Evolutionary conservation across 2,113 vertebrate genomes (phyloP).

Genomic region (Kryptolebias marmoratus): DNA sequence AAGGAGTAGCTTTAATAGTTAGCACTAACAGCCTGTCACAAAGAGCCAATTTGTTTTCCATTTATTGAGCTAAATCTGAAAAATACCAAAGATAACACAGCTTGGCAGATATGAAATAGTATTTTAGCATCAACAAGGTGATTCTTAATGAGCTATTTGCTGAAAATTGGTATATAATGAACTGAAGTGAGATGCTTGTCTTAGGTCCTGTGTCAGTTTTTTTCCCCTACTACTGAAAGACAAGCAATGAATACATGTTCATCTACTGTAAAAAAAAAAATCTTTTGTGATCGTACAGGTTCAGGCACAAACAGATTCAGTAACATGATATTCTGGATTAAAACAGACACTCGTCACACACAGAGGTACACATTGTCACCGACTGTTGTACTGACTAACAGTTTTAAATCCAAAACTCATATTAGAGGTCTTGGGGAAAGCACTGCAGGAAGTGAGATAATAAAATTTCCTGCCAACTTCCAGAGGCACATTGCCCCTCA

Average conservation of each 20-base stretch:
- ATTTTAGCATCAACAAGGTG: background rate
- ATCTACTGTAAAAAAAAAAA: background rate
- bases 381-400: conserved; percentile 19
- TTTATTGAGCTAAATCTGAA: background rate
- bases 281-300: conserved; percentile 1
- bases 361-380: conserved; percentile 4
- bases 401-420: conserved; percentile 39
- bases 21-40: background rate
- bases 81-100: no score
- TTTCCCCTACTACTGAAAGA: background rate
- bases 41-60: background rate
- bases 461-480: conserved; percentile 52
- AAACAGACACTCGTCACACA: conserved; percentile 15
- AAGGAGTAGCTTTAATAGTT: no score
- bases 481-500: conserved; percentile 37
- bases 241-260: background rate
- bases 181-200: background rate
- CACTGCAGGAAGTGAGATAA: conserved; percentile 56
- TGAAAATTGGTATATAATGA: background rate
- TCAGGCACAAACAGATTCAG: conserved; percentile 3
- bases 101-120: background rate
- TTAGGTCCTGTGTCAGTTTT: background rate
- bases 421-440: conserved; percentile 34
- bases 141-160: background rate
- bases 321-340: conserved; percentile 8